Evolutionary conservation across 2,888 invertebrate species (phyloP).

Genomic region (Leptinotarsa haldemani): DNA sequence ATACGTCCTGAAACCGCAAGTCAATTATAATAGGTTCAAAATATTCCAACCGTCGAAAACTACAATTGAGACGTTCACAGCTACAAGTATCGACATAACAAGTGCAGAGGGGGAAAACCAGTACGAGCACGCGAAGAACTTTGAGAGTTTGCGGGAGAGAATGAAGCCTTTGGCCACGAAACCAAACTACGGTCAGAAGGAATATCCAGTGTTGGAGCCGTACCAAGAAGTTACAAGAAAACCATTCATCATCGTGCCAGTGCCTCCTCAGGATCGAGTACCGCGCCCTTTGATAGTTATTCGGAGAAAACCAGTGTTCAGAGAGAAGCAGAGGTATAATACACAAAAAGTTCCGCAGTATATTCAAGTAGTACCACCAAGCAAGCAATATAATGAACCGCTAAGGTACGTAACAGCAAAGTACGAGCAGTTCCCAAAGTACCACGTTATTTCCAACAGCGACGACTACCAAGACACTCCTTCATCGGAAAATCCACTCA

Average conservation of each 20-base stretch:
- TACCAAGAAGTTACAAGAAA: slow-evolving; percentile 38
- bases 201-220: slow-evolving; percentile 34
- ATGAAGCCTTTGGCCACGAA: slow-evolving; percentile 42
- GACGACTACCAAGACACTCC: not conserved
- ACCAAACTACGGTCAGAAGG: slow-evolving; percentile 21
- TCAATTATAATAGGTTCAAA: slow-evolving; percentile 39
- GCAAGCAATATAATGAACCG: slow-evolving; percentile 24
- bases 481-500: not conserved
- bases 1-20: slow-evolving; percentile 37
- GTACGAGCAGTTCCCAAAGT: slow-evolving; percentile 25
- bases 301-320: slow-evolving; percentile 39
- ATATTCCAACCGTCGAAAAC: slow-evolving; percentile 55
- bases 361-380: slow-evolving; percentile 12
- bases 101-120: slow-evolving; percentile 28
- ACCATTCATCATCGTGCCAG: slow-evolving; percentile 39
- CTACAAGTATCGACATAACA: slow-evolving; percentile 61
- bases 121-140: slow-evolving; percentile 21
- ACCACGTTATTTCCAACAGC: slow-evolving; percentile 19
- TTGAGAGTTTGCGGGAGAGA: slow-evolving; percentile 8
- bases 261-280: slow-evolving; percentile 12
- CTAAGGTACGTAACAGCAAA: slow-evolving; percentile 25
- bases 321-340: slow-evolving; percentile 22
- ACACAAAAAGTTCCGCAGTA: slow-evolving; percentile 19
- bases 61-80: slow-evolving; percentile 61
- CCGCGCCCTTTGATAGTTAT: slow-evolving; percentile 36